Evolutionary conservation across 2,113 vertebrate species (phyloP), one percentile per base, ranked within the genome.

Genomic region (Oryzias melastigma): DNA sequence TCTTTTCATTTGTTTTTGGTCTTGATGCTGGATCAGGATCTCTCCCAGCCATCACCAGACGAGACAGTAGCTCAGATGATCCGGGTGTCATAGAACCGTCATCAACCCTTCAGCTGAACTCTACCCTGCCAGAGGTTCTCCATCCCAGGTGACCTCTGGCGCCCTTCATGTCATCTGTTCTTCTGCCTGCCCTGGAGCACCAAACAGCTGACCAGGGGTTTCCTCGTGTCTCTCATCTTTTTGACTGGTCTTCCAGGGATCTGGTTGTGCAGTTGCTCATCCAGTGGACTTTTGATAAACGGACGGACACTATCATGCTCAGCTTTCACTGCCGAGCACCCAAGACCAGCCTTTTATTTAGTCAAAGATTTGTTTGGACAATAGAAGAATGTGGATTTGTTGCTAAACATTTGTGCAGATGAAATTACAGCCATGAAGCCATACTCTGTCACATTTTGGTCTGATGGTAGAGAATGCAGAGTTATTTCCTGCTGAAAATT

Each of bases 41-140:
- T 92, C n/a, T 68, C 80, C 67, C 94, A 96, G 84, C 75, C 87
- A 46, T 92, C 85, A 53, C 92, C 90, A 27, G 97, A 98, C 50
- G 96, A 98, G 75, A 93, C 92, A 0, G 95, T 98, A 90, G 93
- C 93, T 83, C 95, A 97, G 90, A 97, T 98, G 91, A 97, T 98
- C 85, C 89, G 94, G 62, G 95, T 96, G 60, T 96, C 95, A 51
- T 97, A 96, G 93, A 92, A 53, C 62, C n/a, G 16, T 35, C 58
- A 53, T 56, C 60, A 20, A 44, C 46, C 47, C 52, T 17, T 49
- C 51, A n/a, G 62, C 66, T 58, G 58, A 70, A 64, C 55, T 69
- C 55, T 65, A 22, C 68, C 54, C 65, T 62, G 47, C 53, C 64
- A 52, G 57, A 77, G 59, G 69, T 47, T 59, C 62, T 62, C 84